Percentiles rank a stretch among this genome's conserved stretches.
Evolutionary conservation across 1,140 invertebrate species (phyloP).

Genomic region (Elymnias hypermnestra): DNA sequence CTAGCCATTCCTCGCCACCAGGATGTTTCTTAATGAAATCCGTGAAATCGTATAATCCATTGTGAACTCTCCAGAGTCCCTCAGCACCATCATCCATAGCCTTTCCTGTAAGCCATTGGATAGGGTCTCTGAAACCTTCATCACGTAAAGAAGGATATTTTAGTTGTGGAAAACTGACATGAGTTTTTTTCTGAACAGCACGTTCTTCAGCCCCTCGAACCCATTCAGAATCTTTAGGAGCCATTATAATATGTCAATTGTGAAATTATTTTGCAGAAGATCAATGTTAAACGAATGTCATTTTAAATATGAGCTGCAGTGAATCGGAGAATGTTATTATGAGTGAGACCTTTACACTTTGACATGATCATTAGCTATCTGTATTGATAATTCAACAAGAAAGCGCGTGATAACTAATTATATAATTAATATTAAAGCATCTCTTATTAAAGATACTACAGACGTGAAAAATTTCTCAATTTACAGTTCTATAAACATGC

Average conservation of each 20-base stretch:
- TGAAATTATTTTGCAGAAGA: not conserved
- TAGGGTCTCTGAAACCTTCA: slow-evolving; percentile 54
- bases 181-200: slow-evolving; percentile 56
- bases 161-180: slow-evolving; percentile 68
- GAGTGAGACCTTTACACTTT: not conserved
- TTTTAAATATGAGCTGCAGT: slow-evolving; percentile 1
- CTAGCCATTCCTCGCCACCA: slow-evolving; percentile 87
- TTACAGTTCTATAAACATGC: no score
- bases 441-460: no score
- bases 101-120: slow-evolving; percentile 81
- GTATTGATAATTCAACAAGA: not conserved
- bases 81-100: slow-evolving; percentile 83
- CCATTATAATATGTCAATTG: slow-evolving; percentile 29
- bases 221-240: slow-evolving; percentile 44
- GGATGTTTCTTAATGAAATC: slow-evolving; percentile 84
- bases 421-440: no score
- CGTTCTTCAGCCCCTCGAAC: slow-evolving; percentile 44
- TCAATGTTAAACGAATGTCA: not conserved
- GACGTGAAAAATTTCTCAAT: no score
- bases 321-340: slow-evolving; percentile 1
- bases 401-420: not conserved
- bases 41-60: slow-evolving; percentile 85
- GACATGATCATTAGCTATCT: not conserved
- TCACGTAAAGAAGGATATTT: slow-evolving; percentile 75
- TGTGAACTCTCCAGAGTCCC: slow-evolving; percentile 85